Percentiles rank a stretch among this genome's conserved stretches.
Evolutionary conservation across 2,113 vertebrate genomes (phyloP).

Genomic region (Calypte anna): DNA sequence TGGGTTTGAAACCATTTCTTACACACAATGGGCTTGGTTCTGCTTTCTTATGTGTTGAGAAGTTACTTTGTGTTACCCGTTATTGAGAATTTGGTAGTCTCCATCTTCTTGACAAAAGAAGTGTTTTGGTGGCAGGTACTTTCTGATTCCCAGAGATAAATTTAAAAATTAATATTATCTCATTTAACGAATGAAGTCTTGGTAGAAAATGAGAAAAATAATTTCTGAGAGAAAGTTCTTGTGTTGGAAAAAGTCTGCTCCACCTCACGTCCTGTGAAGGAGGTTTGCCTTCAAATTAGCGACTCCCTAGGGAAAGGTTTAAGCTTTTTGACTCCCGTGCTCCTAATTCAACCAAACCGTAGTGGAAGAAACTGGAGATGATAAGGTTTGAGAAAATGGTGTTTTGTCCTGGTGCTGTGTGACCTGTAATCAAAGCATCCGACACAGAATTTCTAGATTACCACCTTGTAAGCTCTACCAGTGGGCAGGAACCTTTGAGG

Average conservation of each 20-base stretch:
- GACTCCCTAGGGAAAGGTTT: not conserved
- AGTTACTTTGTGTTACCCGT: not conserved
- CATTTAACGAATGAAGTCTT: not conserved
- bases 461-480: not conserved
- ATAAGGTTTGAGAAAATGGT: not conserved
- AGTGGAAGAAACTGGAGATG: not conserved
- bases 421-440: not conserved
- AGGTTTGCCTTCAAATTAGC: not conserved
- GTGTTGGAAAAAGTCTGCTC: not conserved
- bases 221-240: not conserved
- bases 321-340: not conserved
- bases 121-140: not conserved
- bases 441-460: not conserved
- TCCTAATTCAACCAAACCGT: not conserved
- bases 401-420: not conserved
- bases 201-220: not conserved
- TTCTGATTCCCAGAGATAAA: not conserved
- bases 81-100: not conserved
- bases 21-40: not conserved
- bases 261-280: not conserved
- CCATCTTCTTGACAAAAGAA: not conserved
- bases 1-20: not conserved
- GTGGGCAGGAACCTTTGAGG: not conserved
- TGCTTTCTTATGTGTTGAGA: not conserved
- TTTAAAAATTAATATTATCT: not conserved